Percentiles rank a stretch among this genome's conserved stretches.
Evolutionary conservation across 2,113 vertebrate species (phyloP).

Genomic region (Rhadina sibilatrix): DNA sequence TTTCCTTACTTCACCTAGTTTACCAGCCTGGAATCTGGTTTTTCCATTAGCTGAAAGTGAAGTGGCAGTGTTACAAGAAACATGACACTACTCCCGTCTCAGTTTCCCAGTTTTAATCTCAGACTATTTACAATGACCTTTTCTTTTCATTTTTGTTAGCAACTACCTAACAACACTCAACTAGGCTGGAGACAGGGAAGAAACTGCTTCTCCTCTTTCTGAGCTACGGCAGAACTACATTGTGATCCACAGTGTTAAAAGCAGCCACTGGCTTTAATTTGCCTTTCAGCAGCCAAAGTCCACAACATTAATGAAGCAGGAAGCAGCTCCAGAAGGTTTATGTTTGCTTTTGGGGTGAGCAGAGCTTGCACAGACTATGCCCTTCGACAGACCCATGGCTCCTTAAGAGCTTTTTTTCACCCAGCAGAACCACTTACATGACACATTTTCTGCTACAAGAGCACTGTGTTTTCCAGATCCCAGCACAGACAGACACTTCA

Average conservation of each 20-base stretch:
- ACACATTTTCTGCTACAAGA: not conserved
- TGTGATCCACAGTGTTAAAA: not conserved
- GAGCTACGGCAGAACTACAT: not conserved
- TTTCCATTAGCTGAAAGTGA: not conserved
- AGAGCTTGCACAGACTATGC: not conserved
- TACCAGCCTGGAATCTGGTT: not conserved
- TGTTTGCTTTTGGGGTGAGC: slow-evolving; percentile 24
- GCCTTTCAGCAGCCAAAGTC: slow-evolving; percentile 15
- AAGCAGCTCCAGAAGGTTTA: slow-evolving; percentile 3
- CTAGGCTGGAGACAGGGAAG: not conserved
- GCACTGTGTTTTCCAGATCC: not conserved
- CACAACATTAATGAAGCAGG: not conserved
- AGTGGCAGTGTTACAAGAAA: not conserved
- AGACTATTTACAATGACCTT: not conserved
- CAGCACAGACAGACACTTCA: not conserved
- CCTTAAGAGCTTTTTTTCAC: not conserved
- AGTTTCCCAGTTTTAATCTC: not conserved
- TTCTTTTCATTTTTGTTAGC: not conserved
- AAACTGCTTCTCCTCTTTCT: not conserved
- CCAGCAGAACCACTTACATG: not conserved
- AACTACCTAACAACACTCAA: not conserved
- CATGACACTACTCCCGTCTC: not conserved
- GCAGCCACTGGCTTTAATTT: not conserved
- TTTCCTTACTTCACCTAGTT: not conserved
- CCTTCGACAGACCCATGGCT: not conserved